phyloP scores from a whole-genome alignment of 2,888 invertebrate genomes.

The Idaea straminata region DNA sequence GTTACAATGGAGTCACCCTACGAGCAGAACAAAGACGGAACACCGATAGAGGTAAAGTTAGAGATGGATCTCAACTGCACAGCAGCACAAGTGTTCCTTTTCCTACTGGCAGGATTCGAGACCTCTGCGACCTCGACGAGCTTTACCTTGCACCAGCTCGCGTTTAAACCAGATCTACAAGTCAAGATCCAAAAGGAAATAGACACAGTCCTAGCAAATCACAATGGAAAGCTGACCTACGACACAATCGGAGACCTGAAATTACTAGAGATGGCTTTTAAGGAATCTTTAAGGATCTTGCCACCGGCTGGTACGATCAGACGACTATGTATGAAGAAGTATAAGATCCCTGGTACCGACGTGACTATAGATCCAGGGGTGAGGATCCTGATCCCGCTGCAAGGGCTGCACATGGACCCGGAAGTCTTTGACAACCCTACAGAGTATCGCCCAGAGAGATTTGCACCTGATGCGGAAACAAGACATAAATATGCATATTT shows the following conservation, averaged over 20 bases:
- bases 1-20: conserved; percentile 6
- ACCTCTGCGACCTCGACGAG: conserved; percentile 42
- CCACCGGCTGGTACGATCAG: conserved; percentile 32
- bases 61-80: conserved; percentile 27
- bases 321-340: conserved; percentile 30
- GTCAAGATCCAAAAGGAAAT: conserved; percentile 45
- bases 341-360: conserved; percentile 33
- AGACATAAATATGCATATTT: conserved; percentile 29
- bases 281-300: conserved; percentile 40
- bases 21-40: background rate
- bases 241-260: conserved; percentile 37
- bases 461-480: conserved; percentile 25
- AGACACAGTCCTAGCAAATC: conserved; percentile 33
- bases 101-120: conserved; percentile 40
- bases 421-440: conserved; percentile 37
- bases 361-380: conserved; percentile 38
- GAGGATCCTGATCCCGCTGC: conserved; percentile 33
- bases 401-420: conserved; percentile 40
- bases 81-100: conserved; percentile 36
- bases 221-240: conserved; percentile 34
- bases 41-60: conserved; percentile 13
- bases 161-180: conserved; percentile 47
- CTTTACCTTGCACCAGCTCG: conserved; percentile 39
- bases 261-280: conserved; percentile 34
- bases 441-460: conserved; percentile 42